Conservation (phyloP, 2,888 invertebrate species). For the Globia sparganii region DNA sequence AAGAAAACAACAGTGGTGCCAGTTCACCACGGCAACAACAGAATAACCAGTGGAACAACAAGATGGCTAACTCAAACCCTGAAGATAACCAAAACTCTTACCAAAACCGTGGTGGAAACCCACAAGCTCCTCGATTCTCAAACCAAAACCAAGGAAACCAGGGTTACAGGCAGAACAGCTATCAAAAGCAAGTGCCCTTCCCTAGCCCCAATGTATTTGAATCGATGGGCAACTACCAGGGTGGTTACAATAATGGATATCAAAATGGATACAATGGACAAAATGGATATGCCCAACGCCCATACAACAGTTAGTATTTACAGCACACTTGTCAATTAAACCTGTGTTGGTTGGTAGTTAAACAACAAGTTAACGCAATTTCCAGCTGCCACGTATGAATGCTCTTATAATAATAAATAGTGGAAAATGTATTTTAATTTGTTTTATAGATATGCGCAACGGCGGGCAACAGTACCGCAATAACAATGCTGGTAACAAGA, state of each 20-base stretch:
- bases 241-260: slow-evolving; percentile 88
- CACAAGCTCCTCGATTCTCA: slow-evolving; percentile 89
- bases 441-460: slow-evolving; percentile 79
- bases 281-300: slow-evolving; percentile 86
- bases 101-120: slow-evolving; percentile 81
- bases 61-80: slow-evolving; percentile 82
- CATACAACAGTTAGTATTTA: slow-evolving; percentile 83
- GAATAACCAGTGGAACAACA: slow-evolving; percentile 89
- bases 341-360: not conserved
- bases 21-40: slow-evolving; percentile 89
- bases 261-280: slow-evolving; percentile 88
- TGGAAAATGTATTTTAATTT: not conserved
- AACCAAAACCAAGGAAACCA: slow-evolving; percentile 86
- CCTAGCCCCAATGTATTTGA: slow-evolving; percentile 91
- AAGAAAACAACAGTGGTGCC: slow-evolving; percentile 88
- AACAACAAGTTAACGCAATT: not conserved
- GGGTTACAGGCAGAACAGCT: slow-evolving; percentile 86
- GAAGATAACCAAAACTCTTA: slow-evolving; percentile 81
- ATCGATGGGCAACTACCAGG: slow-evolving; percentile 90
- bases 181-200: slow-evolving; percentile 90
- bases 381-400: not conserved
- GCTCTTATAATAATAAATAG: not conserved
- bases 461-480: slow-evolving; percentile 86
- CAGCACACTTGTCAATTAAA: not conserved
- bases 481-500: slow-evolving; percentile 82